phyloP scores from a whole-genome alignment of 2,888 invertebrate genomes.

The Baccha elongata region DNA sequence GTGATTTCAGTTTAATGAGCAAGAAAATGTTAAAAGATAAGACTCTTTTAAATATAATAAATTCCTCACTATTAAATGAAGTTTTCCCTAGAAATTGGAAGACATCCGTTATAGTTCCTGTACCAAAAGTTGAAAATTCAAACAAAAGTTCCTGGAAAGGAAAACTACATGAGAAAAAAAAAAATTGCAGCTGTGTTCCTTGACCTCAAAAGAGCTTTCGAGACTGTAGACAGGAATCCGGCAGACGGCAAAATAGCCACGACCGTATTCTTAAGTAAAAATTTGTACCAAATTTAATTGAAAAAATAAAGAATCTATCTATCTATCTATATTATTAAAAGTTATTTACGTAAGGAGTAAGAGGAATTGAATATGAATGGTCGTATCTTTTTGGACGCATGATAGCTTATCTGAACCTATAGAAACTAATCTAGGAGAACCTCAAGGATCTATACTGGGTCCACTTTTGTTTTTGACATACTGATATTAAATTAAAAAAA shows the following conservation, averaged over 20 bases:
- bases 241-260: too few species aligned
- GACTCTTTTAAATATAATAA: background rate
- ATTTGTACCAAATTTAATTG: background rate
- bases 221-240: conserved; percentile 8
- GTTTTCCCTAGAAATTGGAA: background rate
- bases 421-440: conserved; percentile 4
- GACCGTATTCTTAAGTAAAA: too few species aligned
- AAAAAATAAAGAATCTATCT: too few species aligned
- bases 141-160: background rate
- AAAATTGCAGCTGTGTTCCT: conserved; percentile 18
- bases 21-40: too few species aligned
- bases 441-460: background rate
- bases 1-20: too few species aligned
- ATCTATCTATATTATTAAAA: too few species aligned
- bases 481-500: too few species aligned
- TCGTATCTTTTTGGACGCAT: background rate
- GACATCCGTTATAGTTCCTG: background rate
- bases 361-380: background rate
- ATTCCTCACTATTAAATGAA: background rate
- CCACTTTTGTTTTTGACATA: background rate
- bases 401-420: background rate
- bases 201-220: conserved; percentile 15
- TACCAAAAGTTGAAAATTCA: background rate
- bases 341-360: background rate
- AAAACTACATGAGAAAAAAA: conserved; percentile 9